Evolutionary conservation across 2,888 invertebrate species (phyloP), one percentile per base, ranked within the genome.

Genomic region (Tipula lateralis): DNA sequence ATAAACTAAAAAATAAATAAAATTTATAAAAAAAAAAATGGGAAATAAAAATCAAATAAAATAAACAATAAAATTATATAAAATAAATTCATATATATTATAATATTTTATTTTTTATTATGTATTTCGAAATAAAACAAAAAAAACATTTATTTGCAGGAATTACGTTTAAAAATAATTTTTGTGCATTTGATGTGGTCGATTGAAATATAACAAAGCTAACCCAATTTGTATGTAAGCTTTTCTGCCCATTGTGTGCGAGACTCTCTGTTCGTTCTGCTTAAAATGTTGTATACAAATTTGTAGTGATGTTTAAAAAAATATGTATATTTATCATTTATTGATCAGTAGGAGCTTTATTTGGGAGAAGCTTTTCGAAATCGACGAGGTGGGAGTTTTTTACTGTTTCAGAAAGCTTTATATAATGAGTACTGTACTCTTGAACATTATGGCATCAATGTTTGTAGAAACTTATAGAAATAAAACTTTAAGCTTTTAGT

Each of bases 61-160:
- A 50, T 50, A 50, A 50, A 50, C 44, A 50, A 50, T 50, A 50
- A 50, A 39, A 39, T 39, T 39, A 39, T 39, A 39, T 39, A 39
- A 39, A 50, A 50, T 50, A 50, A 50, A 50, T 50, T 50, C 44
- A 50, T 50, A n/a, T n/a, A n/a, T n/a, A n/a, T n/a, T n/a, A n/a
- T n/a, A 50, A 50, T 50, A 50, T 50, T 50, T 16, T 50, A 50
- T 50, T 50, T n/a, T 50, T 50, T 50, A 50, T 50, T 50, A 50
- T n/a, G n/a, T n/a, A n/a, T 50, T 19, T 19, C 44, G 6, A 50
- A 50, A 50, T 50, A 50, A 44, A 44, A 16, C 2, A 44, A 0
- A 44, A 16, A 44, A 34, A 50, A 50, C 6, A 16, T 50, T 16
- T 50, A 16, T 50, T 50, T 50, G 6, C 44, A 50, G 44, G 44